A percentile compares a stretch with the other conserved stretches of the same genome.
phyloP scores from a whole-genome alignment of 1,140 invertebrate species.

The Trichonephila clavata region DNA sequence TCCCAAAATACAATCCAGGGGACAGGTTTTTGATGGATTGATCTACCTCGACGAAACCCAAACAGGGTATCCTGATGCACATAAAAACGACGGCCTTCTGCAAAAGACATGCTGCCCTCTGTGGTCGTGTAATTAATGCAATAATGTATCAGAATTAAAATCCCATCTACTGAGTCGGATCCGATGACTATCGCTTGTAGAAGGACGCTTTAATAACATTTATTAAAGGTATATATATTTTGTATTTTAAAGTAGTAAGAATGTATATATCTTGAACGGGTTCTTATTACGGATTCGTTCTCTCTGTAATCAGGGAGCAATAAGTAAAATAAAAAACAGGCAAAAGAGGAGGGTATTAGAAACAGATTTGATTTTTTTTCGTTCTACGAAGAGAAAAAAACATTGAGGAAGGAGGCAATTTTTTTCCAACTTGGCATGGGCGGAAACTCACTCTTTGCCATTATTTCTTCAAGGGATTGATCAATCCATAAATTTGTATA shows the following conservation, averaged over 20 bases:
- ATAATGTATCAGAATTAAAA: slow-evolving; percentile 50
- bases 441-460: background rate
- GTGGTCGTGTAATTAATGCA: background rate
- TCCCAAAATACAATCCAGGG: background rate
- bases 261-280: background rate
- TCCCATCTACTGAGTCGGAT: background rate
- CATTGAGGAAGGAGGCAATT: background rate
- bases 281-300: background rate
- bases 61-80: background rate
- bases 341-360: background rate
- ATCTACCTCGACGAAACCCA: background rate
- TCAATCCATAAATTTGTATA: background rate
- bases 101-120: background rate
- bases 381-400: background rate
- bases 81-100: background rate
- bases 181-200: background rate
- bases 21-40: background rate
- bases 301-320: slow-evolving; percentile 1
- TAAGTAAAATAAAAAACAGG: background rate
- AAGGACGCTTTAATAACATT: background rate
- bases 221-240: slow-evolving; percentile 51
- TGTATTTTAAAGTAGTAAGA: slow-evolving; percentile 58
- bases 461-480: background rate
- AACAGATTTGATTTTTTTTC: background rate
- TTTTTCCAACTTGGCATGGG: background rate